Conservation (phyloP, 2,113 vertebrate genomes). For the Odocoileus virginianus region DNA sequence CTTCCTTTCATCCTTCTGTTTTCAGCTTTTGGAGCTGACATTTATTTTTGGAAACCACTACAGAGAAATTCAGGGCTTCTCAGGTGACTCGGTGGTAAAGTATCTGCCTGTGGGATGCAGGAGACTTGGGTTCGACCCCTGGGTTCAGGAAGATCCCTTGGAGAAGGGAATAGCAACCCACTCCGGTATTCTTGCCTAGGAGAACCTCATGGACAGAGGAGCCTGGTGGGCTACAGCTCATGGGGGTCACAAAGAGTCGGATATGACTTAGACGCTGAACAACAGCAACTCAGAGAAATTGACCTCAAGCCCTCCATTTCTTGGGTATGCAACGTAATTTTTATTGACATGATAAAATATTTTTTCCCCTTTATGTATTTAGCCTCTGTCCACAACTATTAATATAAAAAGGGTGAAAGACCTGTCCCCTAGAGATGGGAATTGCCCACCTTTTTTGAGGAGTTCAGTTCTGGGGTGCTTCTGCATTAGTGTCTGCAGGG, state of each 20-base stretch:
- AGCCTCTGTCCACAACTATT: not conserved
- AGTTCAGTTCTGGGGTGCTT: not conserved
- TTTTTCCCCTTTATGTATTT: slow-evolving; percentile 7
- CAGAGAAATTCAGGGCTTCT: not conserved
- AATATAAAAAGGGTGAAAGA: not conserved
- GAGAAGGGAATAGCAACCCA: not conserved
- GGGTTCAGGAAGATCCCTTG: not conserved
- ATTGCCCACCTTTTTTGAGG: not conserved
- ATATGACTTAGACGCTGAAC: not conserved
- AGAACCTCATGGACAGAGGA: not conserved
- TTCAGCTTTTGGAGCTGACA: slow-evolving; percentile 6
- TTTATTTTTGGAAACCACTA: slow-evolving; percentile 44
- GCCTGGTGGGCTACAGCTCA: not conserved
- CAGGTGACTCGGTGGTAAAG: not conserved
- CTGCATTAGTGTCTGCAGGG: not conserved
- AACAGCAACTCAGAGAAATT: not conserved
- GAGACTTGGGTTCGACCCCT: not conserved
- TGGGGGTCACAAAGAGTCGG: not conserved
- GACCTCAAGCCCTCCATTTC: not conserved
- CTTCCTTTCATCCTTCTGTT: not conserved
- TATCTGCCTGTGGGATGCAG: not conserved
- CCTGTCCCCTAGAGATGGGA: not conserved
- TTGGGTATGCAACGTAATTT: slow-evolving; percentile 3
- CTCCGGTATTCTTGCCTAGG: not conserved
- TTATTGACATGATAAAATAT: slow-evolving; percentile 55